Percentiles rank a stretch among this genome's conserved stretches.
Conservation (phyloP, 2,888 invertebrate species). For the Andrena marginata region DNA sequence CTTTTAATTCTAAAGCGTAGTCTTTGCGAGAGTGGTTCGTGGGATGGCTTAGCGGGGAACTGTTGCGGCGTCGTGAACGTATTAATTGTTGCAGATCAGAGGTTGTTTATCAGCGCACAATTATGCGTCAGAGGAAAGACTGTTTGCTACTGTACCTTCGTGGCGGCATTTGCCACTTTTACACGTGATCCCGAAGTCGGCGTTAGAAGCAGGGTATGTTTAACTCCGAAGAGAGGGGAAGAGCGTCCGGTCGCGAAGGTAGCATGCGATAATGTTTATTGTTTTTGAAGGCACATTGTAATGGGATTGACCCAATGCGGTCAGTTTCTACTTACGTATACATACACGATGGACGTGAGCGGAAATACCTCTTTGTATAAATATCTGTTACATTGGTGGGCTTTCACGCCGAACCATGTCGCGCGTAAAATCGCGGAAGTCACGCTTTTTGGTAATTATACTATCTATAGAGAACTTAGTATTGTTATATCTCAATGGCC, state of each 20-base stretch:
- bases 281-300: constrained; percentile 91
- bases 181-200: constrained; percentile 83
- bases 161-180: constrained; percentile 82
- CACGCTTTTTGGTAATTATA: constrained; percentile 87
- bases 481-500: constrained; percentile 91
- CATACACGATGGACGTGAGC: constrained; percentile 82
- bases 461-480: constrained; percentile 86
- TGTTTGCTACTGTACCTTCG: constrained; percentile 81
- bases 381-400: constrained; percentile 90
- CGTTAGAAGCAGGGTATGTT: constrained; percentile 82
- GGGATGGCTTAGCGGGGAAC: neutral
- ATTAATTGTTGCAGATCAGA: constrained; percentile 75
- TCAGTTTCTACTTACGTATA: constrained; percentile 96
- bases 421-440: constrained; percentile 88
- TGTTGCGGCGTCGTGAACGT: neutral
- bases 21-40: neutral
- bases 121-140: constrained; percentile 82
- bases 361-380: constrained; percentile 82
- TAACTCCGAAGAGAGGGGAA: neutral
- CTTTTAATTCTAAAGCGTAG: neutral
- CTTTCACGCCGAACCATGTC: constrained; percentile 87
- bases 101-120: constrained; percentile 81
- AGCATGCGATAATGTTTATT: constrained; percentile 14
- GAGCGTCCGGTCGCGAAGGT: neutral
- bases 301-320: constrained; percentile 98